Base-by-base conservation (phyloP, 2,888 invertebrate species). In the Melolontha melolontha region DNA sequence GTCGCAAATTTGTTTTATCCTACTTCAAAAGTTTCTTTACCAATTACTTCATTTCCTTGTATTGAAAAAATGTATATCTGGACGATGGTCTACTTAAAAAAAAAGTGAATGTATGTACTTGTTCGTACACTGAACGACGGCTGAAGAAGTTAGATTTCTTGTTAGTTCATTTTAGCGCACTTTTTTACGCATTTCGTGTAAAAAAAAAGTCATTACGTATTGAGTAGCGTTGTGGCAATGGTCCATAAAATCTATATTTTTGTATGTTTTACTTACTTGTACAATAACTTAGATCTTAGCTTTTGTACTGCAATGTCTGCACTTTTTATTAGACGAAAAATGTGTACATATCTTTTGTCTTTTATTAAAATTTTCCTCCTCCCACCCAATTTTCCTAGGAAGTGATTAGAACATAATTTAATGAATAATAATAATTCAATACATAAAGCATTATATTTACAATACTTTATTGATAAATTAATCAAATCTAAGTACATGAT, bases 231-330 rank as follows among this genome's bases (percentile, higher is more conserved):
- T 54, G 12, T 39, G 39, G 39, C 27, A 39, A 41, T 12, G 40
- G 8, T 41, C 55, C 41, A 55, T 41, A 55, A 42, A 27, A 57
- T 42, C 27, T 57, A 57, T 57, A 57, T 57, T 57, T 57, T 57
- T 57, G 12, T 57, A 57, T 42, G 57, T 57, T 55, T n/a, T 39
- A 42, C 57, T 42, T 57, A 57, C 57, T 27, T 57, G 34, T 27
- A 49, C 47, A 47, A 49, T 63, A 52, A 52, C 41, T 64, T 52
- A 64, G 51, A 64, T 22, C 42, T 54, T 69, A 69, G 69, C 69
- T 71, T 69, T 71, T 71, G 69, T 70, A 71, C 68, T 65, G 66
- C 71, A 69, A 69, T 71, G 71, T 69, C 51, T 69, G 57, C 57
- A 57, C 57, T 42, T 57, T 55, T 42, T 57, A 57, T 22, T 57